These are phyloP conservation scores for Hylaeus anthracinus DNA, from an alignment of 1,140 invertebrate genomes.

Conservation along the genomic window DNA sequence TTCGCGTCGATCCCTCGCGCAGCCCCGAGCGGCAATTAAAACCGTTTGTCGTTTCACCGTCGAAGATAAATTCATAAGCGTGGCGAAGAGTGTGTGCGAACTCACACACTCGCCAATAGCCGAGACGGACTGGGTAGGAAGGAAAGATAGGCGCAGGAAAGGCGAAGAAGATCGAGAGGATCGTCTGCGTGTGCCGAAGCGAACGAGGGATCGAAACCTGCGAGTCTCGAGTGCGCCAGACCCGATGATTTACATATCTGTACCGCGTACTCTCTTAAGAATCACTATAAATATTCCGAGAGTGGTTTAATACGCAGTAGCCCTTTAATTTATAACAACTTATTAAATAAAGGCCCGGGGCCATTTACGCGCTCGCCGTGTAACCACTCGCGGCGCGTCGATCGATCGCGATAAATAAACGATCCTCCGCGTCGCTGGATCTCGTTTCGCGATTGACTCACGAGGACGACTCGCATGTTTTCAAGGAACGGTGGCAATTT, in stretches of 20 bases:
- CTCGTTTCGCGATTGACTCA: conserved; percentile 17
- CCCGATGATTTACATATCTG: conserved; percentile 63
- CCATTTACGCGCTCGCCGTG: conserved; percentile 54
- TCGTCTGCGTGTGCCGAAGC: neutral
- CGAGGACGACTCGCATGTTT: too few relatives aligned
- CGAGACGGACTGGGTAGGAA: conserved; percentile 10
- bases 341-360: conserved; percentile 73
- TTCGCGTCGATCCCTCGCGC: conserved; percentile 24
- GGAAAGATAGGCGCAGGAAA: neutral
- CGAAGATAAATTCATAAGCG: conserved; percentile 67
- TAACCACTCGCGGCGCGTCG: conserved; percentile 43
- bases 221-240: conserved; percentile 6
- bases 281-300: conserved; percentile 72
- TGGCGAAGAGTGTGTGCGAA: neutral
- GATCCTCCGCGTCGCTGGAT: conserved; percentile 10
- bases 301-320: conserved; percentile 74
- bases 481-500: too few relatives aligned
- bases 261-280: conserved; percentile 55
- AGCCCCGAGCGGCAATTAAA: conserved; percentile 69
- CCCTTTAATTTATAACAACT: conserved; percentile 75
- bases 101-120: neutral
- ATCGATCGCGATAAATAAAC: conserved; percentile 66
- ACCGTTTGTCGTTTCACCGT: conserved; percentile 68
- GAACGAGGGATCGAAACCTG: conserved; percentile 16
- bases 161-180: conserved; percentile 16